phyloP scores from a whole-genome alignment of 2,113 vertebrate genomes.

The Alouatta palliata region DNA sequence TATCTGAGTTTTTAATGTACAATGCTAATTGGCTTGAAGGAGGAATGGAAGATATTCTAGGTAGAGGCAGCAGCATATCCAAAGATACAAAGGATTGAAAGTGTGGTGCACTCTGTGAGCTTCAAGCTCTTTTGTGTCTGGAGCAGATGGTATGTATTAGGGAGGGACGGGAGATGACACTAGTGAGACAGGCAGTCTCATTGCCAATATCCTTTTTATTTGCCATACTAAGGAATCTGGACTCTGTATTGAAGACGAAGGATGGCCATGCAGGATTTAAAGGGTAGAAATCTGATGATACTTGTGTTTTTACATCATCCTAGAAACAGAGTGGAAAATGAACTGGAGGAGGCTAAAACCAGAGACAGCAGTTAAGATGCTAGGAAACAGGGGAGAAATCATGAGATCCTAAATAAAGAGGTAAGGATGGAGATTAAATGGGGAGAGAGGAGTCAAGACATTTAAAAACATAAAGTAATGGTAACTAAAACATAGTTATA shows the following conservation, averaged over 20 bases:
- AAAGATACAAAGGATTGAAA: constrained; percentile 1
- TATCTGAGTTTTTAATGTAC: constrained; percentile 17
- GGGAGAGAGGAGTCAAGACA: neutral
- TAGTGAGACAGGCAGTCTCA: neutral
- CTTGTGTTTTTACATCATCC: constrained; percentile 43
- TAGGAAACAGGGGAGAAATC: neutral
- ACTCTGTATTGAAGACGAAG: constrained; percentile 25
- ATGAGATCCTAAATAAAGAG: neutral
- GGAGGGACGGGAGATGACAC: neutral
- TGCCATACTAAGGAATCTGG: neutral
- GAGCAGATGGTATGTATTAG: neutral
- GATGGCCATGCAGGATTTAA: neutral
- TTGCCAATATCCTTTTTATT: neutral
- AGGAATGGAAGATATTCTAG: constrained; percentile 6
- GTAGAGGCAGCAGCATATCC: neutral
- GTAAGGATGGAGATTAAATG: neutral
- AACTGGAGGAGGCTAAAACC: neutral
- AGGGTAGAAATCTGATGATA: neutral
- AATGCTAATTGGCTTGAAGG: neutral
- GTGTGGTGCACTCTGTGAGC: neutral
- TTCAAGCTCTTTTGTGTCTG: constrained; percentile 18
- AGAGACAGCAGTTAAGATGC: neutral
- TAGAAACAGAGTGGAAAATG: neutral
- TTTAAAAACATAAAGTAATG: neutral
- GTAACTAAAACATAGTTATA: neutral